phyloP scores from a whole-genome alignment of 2,113 vertebrate species.

The Ictidomys tridecemlineatus region DNA sequence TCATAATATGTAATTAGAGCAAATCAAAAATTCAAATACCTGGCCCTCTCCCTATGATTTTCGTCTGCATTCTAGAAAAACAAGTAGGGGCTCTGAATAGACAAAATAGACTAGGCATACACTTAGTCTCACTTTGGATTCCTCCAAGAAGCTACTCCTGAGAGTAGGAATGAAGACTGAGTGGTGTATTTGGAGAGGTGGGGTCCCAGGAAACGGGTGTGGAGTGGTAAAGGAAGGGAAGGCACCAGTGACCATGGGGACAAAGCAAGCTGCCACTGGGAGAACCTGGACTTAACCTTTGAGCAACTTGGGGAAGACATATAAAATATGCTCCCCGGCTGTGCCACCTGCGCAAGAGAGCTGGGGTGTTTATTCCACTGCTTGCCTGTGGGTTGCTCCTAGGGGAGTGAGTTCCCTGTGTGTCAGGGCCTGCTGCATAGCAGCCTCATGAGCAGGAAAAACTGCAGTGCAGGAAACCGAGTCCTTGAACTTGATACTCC shows the following conservation, averaged over 20 bases:
- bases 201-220: background rate
- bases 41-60: background rate
- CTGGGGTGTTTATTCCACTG: background rate
- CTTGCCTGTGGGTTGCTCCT: background rate
- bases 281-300: background rate
- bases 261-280: background rate
- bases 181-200: background rate
- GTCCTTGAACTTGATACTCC: background rate
- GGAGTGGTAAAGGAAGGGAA: background rate
- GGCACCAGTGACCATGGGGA: background rate
- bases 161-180: background rate
- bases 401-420: background rate
- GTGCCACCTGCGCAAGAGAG: background rate
- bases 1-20: background rate
- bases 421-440: background rate
- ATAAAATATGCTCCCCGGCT: background rate
- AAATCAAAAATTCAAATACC: background rate
- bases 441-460: background rate
- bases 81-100: background rate
- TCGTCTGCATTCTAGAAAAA: background rate
- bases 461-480: background rate
- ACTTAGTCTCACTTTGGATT: background rate
- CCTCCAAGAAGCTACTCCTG: background rate
- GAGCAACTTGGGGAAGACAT: background rate
- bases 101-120: background rate